phyloP scores from a whole-genome alignment of 2,888 invertebrate species.

The Odontothrips loti region DNA sequence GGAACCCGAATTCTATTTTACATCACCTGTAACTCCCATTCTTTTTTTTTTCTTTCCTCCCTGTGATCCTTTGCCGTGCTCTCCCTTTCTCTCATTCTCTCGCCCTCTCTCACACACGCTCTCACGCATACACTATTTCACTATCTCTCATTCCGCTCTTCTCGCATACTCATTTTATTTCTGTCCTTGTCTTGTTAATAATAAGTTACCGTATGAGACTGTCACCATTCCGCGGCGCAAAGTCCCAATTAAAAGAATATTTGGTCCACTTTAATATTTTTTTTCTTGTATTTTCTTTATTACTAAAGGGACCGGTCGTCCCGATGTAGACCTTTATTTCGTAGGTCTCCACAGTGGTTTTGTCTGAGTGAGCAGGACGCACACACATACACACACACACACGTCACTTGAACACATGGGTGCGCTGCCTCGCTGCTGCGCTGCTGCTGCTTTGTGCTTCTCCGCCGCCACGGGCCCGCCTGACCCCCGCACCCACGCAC shows the following conservation, averaged over 20 bases:
- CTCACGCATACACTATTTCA: neutral
- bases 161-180: neutral
- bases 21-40: too few species aligned
- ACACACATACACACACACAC: neutral
- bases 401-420: neutral
- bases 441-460: neutral
- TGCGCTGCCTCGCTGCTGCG: too few species aligned
- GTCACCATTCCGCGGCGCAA: neutral
- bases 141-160: neutral
- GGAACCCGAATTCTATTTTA: too few species aligned
- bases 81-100: too few species aligned
- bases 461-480: neutral
- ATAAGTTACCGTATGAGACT: conserved; percentile 6
- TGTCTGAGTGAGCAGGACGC: neutral
- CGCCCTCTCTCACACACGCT: neutral
- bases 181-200: neutral
- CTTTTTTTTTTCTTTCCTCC: too few species aligned
- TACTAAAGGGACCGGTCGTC: conserved; percentile 16
- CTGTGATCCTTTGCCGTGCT: too few species aligned
- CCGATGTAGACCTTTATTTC: neutral
- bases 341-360: neutral
- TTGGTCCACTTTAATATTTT: conserved; percentile 25
- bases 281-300: neutral
- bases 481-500: neutral
- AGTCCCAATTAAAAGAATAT: conserved; percentile 21